A percentile compares a stretch with the other conserved stretches of the same genome.
These are phyloP conservation scores for Oryctolagus cuniculus DNA, from an alignment of 2,113 vertebrate genomes.

Conservation along the genomic window mOryCun1.1 NC_091435.1:24512001-24512500, in stretches of 20 bases:
- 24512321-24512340: too few species aligned
- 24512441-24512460: too few species aligned
- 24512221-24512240: background rate
- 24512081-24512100: background rate
- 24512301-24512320: too few species aligned
- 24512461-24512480: too few species aligned
- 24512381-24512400: too few species aligned
- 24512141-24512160: background rate
- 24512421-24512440: too few species aligned
- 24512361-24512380: too few species aligned
- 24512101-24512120: background rate
- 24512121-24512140: background rate
- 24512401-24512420: too few species aligned
- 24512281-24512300: background rate
- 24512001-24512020: background rate
- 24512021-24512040: background rate
- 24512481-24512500: too few species aligned
- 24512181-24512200: background rate
- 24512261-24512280: background rate
- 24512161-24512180: background rate
- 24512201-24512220: background rate
- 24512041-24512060: background rate
- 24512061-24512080: background rate
- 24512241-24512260: background rate
- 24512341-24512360: too few species aligned